phyloP scores from a whole-genome alignment of 2,888 invertebrate genomes.

The Machimus atricapillus region DNA sequence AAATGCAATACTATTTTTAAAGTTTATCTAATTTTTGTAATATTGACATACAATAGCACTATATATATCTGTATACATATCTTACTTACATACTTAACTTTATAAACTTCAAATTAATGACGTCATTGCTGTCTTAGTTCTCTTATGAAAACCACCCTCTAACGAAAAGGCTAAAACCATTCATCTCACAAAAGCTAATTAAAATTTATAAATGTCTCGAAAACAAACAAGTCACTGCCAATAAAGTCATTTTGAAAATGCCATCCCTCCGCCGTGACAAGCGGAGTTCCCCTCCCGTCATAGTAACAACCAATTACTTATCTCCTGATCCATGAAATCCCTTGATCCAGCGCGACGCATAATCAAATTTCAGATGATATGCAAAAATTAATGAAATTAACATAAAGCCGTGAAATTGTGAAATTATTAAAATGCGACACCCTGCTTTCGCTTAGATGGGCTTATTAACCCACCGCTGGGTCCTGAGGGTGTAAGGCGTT shows the following conservation, averaged over 20 bases:
- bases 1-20: too few species aligned
- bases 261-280: not conserved
- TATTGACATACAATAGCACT: too few species aligned
- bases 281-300: not conserved
- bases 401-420: constrained; percentile 46
- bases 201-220: not conserved
- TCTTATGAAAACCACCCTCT: not conserved
- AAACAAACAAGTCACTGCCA: not conserved
- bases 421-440: constrained; percentile 45
- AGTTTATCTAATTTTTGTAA: too few species aligned
- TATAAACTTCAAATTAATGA: not conserved
- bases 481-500: not conserved
- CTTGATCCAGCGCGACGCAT: constrained; percentile 39
- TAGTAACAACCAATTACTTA: constrained; percentile 44
- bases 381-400: constrained; percentile 47
- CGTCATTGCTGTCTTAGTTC: not conserved
- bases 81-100: too few species aligned
- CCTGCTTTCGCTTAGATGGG: not conserved
- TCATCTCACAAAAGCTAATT: not conserved
- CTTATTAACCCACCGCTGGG: constrained; percentile 4
- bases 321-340: constrained; percentile 42
- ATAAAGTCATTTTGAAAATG: not conserved
- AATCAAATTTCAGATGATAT: constrained; percentile 44
- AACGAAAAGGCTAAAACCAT: not conserved
- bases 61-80: too few species aligned